Evolutionary conservation across 2,797 vertebrate genomes (phyloP).

Genomic region (Distichodus sexfasciatus): DNA sequence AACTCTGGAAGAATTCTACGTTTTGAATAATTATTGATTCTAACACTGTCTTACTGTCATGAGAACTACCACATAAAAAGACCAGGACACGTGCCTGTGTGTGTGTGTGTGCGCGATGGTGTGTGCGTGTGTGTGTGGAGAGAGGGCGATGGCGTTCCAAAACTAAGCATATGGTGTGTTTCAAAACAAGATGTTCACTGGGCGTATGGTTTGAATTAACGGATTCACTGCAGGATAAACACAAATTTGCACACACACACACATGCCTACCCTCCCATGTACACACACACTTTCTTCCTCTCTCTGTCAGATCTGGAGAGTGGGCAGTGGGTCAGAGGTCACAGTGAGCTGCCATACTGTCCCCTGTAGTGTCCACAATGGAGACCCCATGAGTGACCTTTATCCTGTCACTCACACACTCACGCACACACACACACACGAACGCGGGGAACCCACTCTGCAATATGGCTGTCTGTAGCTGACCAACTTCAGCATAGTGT

Average conservation of each 20-base stretch:
- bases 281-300: background rate
- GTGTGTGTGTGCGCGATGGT: background rate
- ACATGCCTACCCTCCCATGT: too few species aligned
- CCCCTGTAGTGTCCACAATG: constrained; percentile 18
- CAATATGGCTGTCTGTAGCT: constrained; percentile 17
- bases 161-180: constrained; percentile 45
- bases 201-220: constrained; percentile 39
- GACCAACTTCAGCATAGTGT: background rate
- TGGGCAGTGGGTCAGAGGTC: constrained; percentile 2
- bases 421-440: constrained; percentile 18
- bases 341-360: constrained; percentile 17
- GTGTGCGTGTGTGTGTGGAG: constrained; percentile 29
- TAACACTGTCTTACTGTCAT: too few species aligned
- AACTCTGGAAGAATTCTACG: too few species aligned
- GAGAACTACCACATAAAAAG: too few species aligned
- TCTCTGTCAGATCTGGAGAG: background rate
- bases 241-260: constrained; percentile 46
- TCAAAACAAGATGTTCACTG: constrained; percentile 47
- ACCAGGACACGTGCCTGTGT: constrained; percentile 7
- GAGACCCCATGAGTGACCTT: constrained; percentile 6
- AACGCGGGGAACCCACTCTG: constrained; percentile 4
- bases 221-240: constrained; percentile 52
- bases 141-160: constrained; percentile 22
- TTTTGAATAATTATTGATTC: too few species aligned
- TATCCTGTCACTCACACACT: constrained; percentile 8